Evolutionary conservation across 1,140 invertebrate genomes (phyloP), one percentile per base, ranked within the genome.

Genomic region (Zaprionus davidi): DNA sequence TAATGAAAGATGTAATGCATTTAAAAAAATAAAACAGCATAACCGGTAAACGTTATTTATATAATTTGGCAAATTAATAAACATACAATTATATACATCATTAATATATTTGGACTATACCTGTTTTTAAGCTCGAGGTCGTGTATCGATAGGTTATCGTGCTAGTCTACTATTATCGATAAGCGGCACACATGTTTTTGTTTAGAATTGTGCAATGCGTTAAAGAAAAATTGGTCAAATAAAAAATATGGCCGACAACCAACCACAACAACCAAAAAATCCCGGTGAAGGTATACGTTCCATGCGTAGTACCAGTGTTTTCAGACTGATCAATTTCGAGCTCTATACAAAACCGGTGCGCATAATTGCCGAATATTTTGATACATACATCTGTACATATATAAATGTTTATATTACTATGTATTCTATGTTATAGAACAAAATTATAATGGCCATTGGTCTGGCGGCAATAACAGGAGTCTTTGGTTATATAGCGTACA

Each of bases 311-410:
- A 95, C 95, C 20, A 94, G 93, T 74, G 93, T 96, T 28, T 98
- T 98, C 92, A 93, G 95, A 82, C 94, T 95, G 20, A 92, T 97
- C 7, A 98, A 98, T 93, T 97, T 96, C 93, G 97, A 98, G 93
- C 93, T 98, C 12, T 98, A 97, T 91, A 94, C 94, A 3, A 96
- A 96, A 93, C 97, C 96, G 76, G 97, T 97, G 95, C 95, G 95
- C 93, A 57, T 22, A 11, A n/a, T 44, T 46, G n/a, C 7, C 41
- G 1, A 34, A 2, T 5, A 12, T 15, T 51, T 5, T 12, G 1
- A n/a, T 44, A 38, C 36, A n/a, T 2, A 26, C 58, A 24, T 26
- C 5, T 26, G 26, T 26, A 28, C 26, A 31, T 31, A n/a, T 6
- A 0, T n/a, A 7, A 22, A 20, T 46, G 41, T 17, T 46, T 9